Evolutionary conservation across 1,140 invertebrate genomes (phyloP).

Genomic region (Trichonephila clavata): DNA sequence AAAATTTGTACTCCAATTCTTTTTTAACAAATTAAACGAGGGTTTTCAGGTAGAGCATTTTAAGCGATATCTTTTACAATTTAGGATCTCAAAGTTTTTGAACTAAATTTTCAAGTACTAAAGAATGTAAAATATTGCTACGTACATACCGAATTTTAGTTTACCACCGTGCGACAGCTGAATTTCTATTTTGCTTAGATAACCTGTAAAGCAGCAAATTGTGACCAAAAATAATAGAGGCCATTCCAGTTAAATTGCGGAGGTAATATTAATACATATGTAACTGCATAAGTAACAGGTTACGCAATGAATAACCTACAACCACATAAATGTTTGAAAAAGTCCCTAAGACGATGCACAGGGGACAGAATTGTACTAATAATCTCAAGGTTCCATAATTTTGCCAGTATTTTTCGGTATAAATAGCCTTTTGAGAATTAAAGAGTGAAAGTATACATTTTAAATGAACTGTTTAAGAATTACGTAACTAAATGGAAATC

Average conservation of each 20-base stretch:
- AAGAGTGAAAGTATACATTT: too few relatives aligned
- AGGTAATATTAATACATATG: constrained; percentile 71
- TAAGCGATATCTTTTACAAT: too few relatives aligned
- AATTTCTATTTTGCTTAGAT: constrained; percentile 53
- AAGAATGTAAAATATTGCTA: too few relatives aligned
- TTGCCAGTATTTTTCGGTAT: constrained; percentile 45
- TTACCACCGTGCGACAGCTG: constrained; percentile 31
- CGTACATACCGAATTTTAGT: background rate
- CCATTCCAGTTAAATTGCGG: constrained; percentile 76
- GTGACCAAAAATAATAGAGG: constrained; percentile 77
- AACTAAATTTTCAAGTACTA: too few relatives aligned
- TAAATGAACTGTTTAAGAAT: too few relatives aligned
- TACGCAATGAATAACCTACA: constrained; percentile 69
- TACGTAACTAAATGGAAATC: too few relatives aligned
- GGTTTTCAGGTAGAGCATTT: too few relatives aligned
- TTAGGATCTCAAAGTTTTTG: too few relatives aligned
- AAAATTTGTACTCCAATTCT: too few relatives aligned
- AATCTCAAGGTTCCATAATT: background rate
- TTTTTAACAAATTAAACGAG: too few relatives aligned
- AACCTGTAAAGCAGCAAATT: constrained; percentile 73
- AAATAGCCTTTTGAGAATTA: background rate
- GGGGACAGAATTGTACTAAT: constrained; percentile 23
- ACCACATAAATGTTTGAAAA: constrained; percentile 69
- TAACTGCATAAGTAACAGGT: constrained; percentile 63
- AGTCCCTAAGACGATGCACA: constrained; percentile 36